phyloP scores from a whole-genome alignment of 2,113 vertebrate species.

The Gavialis gangeticus region DNA sequence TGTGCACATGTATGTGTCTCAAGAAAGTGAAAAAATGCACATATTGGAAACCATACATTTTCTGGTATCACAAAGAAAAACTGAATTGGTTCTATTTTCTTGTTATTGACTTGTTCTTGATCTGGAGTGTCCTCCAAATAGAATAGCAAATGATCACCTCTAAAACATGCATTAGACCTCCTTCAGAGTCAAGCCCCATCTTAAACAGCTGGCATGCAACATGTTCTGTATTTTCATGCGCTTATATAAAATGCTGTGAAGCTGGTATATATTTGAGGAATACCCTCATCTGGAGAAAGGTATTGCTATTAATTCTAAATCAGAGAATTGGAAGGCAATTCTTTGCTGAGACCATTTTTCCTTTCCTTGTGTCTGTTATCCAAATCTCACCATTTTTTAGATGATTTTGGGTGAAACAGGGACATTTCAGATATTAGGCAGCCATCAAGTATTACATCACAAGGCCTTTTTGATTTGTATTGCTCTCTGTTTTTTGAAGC shows the following conservation, averaged over 20 bases:
- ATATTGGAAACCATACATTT: background rate
- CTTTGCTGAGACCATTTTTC: background rate
- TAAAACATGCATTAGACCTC: background rate
- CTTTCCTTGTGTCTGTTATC: background rate
- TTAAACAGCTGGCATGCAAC: background rate
- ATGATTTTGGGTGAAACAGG: background rate
- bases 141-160: background rate
- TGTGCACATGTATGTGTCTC: no score
- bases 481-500: background rate
- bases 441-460: background rate
- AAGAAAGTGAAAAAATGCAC: no score
- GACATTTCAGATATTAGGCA: background rate
- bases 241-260: background rate
- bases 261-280: background rate
- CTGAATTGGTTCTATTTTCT: background rate
- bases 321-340: background rate
- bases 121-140: background rate
- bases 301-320: slow-evolving; percentile 11
- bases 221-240: background rate
- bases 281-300: slow-evolving; percentile 3
- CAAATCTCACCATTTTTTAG: background rate
- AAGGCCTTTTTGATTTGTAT: background rate
- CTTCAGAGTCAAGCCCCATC: rapidly evolving
- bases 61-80: background rate
- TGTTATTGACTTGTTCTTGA: background rate